These are phyloP conservation scores for Poeciliopsis gracilis DNA, from an alignment of 2,797 vertebrate genomes.

Conservation along the genomic window DNA sequence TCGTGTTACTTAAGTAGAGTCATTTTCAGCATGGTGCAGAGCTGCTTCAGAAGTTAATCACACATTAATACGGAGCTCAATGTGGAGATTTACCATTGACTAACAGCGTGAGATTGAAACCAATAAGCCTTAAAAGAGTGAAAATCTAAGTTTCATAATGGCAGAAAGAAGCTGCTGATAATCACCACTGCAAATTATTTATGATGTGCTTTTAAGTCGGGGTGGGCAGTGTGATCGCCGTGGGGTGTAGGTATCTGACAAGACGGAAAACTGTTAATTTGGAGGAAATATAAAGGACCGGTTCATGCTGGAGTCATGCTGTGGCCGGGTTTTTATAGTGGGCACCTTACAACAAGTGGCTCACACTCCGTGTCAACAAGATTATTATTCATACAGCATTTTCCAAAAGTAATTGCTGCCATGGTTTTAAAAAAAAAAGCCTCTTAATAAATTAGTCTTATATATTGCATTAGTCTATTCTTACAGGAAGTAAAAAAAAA, in stretches of 20 bases:
- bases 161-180: slow-evolving; percentile 33
- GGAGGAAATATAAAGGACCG: slow-evolving; percentile 36
- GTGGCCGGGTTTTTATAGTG: slow-evolving; percentile 38
- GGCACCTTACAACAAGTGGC: slow-evolving; percentile 18
- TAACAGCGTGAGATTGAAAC: slow-evolving; percentile 61
- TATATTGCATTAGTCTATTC: neutral
- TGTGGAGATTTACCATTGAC: slow-evolving; percentile 64
- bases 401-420: neutral
- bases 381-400: neutral
- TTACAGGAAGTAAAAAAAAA: neutral
- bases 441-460: neutral
- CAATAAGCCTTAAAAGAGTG: slow-evolving; percentile 56
- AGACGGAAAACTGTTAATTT: slow-evolving; percentile 17
- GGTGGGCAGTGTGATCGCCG: slow-evolving; percentile 27
- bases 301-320: slow-evolving; percentile 49
- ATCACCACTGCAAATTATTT: slow-evolving; percentile 42
- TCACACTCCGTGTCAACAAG: neutral
- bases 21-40: slow-evolving; percentile 63
- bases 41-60: slow-evolving; percentile 73
- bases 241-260: slow-evolving; percentile 35
- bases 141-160: slow-evolving; percentile 20
- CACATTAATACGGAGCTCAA: slow-evolving; percentile 71
- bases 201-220: slow-evolving; percentile 30
- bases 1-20: slow-evolving; percentile 60
- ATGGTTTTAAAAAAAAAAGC: neutral